phyloP scores from a whole-genome alignment of 2,113 vertebrate genomes.

The Bubo blakistoni region DNA sequence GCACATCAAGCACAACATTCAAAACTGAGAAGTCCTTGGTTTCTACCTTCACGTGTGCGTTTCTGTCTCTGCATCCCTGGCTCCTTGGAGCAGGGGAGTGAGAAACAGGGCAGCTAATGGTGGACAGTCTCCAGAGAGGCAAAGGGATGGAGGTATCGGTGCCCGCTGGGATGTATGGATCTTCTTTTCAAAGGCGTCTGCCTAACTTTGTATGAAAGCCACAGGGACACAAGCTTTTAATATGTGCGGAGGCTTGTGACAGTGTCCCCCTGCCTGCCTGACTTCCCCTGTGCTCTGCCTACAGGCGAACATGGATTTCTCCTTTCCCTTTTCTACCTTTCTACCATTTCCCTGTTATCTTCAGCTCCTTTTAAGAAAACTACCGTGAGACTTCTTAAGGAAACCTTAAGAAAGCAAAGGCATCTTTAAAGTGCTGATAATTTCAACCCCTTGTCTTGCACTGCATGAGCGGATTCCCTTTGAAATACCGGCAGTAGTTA shows the following conservation, averaged over 20 bases:
- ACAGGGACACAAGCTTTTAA: neutral
- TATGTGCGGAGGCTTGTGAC: accelerated
- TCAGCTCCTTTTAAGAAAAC: neutral
- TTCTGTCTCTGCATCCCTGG: neutral
- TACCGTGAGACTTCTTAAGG: neutral
- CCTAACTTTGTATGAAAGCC: neutral
- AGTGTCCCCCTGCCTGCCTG: neutral
- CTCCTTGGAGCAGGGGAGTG: neutral
- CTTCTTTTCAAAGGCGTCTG: neutral
- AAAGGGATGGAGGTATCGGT: neutral
- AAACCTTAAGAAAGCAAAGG: neutral
- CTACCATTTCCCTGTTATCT: neutral
- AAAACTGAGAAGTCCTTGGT: neutral
- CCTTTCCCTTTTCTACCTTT: neutral
- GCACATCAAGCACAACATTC: neutral
- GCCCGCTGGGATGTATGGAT: neutral
- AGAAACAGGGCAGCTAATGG: accelerated
- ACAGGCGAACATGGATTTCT: neutral
- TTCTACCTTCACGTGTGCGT: accelerated
- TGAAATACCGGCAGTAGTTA: neutral
- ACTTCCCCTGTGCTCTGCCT: neutral
- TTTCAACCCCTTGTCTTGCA: neutral
- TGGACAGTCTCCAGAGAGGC: neutral
- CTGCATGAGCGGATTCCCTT: neutral
- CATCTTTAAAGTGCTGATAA: neutral